Conservation (phyloP, 2,113 vertebrate species). For the Thalassarche chlororhynchos region DNA sequence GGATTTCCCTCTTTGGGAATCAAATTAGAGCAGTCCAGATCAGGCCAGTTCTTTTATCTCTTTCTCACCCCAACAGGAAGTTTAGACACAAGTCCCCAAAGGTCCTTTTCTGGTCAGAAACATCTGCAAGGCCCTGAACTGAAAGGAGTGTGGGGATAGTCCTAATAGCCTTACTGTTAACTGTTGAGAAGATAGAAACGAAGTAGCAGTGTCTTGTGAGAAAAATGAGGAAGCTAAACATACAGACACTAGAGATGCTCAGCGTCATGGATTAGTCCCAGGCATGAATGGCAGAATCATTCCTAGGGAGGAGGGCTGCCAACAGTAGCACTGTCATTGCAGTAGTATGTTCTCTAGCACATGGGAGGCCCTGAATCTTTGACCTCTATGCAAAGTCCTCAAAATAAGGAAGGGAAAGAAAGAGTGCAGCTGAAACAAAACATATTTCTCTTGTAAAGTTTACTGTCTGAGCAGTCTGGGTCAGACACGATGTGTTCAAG, state of each 20-base stretch:
- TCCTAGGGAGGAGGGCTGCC: background rate
- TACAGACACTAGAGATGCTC: background rate
- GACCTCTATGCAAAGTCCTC: background rate
- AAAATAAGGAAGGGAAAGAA: background rate
- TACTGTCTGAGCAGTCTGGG: background rate
- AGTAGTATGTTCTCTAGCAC: background rate
- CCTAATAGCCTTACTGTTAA: background rate
- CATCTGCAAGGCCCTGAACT: background rate
- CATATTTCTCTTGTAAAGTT: background rate
- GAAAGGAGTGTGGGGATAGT: background rate
- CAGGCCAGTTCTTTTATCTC: slow-evolving; percentile 42
- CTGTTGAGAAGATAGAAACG: background rate
- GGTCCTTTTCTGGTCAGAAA: slow-evolving; percentile 31
- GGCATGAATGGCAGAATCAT: background rate
- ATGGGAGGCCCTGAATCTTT: background rate
- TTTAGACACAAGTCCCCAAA: background rate
- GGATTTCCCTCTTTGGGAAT: slow-evolving; percentile 63
- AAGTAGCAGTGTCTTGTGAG: background rate
- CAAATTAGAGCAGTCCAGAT: slow-evolving; percentile 26
- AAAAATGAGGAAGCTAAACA: background rate
- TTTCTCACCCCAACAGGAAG: slow-evolving; percentile 25
- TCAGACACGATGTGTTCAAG: background rate
- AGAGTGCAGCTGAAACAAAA: background rate
- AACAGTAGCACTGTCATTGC: background rate
- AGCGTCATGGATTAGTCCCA: background rate